Base-by-base conservation (phyloP, 2,113 vertebrate species). In the Procavia capensis region DNA sequence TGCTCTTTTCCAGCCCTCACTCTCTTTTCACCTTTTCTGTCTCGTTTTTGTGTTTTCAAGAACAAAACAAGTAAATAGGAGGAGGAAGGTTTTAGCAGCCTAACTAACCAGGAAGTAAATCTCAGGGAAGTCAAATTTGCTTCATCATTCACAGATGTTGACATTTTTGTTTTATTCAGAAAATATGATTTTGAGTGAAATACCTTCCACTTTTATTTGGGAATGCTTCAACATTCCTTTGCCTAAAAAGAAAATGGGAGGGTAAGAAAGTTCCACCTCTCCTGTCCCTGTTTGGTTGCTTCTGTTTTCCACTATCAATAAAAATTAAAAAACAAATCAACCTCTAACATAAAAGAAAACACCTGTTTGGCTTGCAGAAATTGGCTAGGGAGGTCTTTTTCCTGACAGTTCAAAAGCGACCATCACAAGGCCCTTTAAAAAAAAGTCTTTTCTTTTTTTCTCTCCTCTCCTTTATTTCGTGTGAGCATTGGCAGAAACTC, bases 401-500 rank as follows among this genome's bases (percentile, higher is more conserved):
- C 85, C 96, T 95, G 72, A 97, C 87, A 94, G 96, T 97, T 98
- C 98, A 98, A 98, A 98, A 98, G 98, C 81, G 57, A 98, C 98
- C 98, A 93, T 98, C 98, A 98, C 97, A 98, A 96, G 97, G 98
- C 98, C 96, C 97, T 98, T 97, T 97, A 98, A 98, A 87, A 95
- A 98, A 97, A 98, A 97, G 98, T 96, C 94, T 96, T 98, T 97
- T 98, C 98, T 98, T 98, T 97, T 98, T 98, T 98, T 97, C 98
- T 98, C 8, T 14, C n/a, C 64, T 17, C 31, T 5, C 17, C 7
- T 47, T 94, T 97, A 98, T 99, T 99, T 99, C 98, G 98, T 98
- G 98, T 98, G 96, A 98, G 96, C 98, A 98, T 99, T 99, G 99
- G 99, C 99, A 99, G 99, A 97, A 98, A 99, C 98, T 99, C 99